Base-by-base conservation (phyloP, 2,888 invertebrate species). In the Morpho helenor region DNA sequence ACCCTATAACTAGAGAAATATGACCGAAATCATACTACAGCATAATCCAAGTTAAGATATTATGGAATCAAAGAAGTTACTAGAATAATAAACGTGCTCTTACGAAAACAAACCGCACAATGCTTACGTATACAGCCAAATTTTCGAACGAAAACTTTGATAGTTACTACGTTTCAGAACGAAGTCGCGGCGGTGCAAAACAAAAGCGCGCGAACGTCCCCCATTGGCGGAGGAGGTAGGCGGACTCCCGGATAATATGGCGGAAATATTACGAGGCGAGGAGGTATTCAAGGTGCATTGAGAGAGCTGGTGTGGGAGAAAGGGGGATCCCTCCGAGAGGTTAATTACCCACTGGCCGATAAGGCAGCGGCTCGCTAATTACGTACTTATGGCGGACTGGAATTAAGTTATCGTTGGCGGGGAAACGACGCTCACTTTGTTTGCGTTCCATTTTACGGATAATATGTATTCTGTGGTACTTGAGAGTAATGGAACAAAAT, bases 351-450 rank as follows among this genome's bases (percentile, higher is more conserved):
- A 75, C 84, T 82, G 81, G 87, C 87, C 86, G 89, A 90, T 90
- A 89, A 90, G 90, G 88, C 88, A 90, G 84, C 81, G 88, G 89
- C 86, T 80, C 87, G 89, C 90, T 90, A 90, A 90, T 89, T 89
- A 90, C 87, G 86, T 88, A 90, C 90, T 90, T 90, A 90, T 87
- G 87, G 89, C 86, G 83, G 87, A 83, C 88, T 82, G 88, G 88
- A 89, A 90, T 89, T 90, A 90, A 87, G 88, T 90, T 90, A 90
- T 90, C 87, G 89, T 82, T 81, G 84, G 83, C 83, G 80, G 83
- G 82, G 79, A 83, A 86, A 82, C 87, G 87, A 86, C 87, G 86
- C 75, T 87, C 87, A 84, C 86, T 88, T 88, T 89, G 87, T 89
- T 88, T 88, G 87, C 87, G 82, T 87, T 86, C 86, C 87, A 85